Percentiles rank a stretch among this genome's conserved stretches.
Evolutionary conservation across 2,113 vertebrate species (phyloP).

Genomic region (Platysternon megacephalum): DNA sequence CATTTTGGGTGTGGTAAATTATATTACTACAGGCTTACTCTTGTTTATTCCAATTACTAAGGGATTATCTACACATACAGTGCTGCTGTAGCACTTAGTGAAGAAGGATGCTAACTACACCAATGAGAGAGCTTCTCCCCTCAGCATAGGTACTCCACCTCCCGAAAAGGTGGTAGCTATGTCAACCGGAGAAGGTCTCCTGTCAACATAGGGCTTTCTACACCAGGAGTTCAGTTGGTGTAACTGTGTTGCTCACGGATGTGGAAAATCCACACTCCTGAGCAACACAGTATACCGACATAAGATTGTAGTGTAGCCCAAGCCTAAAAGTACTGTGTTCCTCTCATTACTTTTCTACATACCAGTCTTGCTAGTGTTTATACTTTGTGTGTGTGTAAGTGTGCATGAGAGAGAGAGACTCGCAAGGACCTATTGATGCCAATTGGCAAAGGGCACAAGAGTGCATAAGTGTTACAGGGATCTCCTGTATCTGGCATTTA

Average conservation of each 20-base stretch:
- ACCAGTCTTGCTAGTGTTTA: not conserved
- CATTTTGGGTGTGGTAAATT: too few species aligned
- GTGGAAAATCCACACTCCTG: not conserved
- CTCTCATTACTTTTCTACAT: not conserved
- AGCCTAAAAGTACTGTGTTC: not conserved
- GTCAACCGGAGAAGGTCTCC: not conserved
- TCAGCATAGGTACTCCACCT: not conserved
- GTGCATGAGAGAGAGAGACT: not conserved
- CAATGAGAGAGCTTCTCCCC: not conserved
- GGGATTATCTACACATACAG: not conserved
- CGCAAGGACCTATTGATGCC: not conserved
- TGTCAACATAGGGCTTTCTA: not conserved
- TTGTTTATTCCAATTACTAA: too few species aligned
- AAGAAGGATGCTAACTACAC: not conserved
- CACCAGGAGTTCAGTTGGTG: not conserved
- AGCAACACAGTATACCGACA: not conserved
- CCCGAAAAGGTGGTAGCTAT: not conserved
- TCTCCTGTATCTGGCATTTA: not conserved
- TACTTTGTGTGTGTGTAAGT: too few species aligned
- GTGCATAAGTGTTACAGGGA: not conserved
- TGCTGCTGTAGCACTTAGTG: not conserved
- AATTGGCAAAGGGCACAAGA: not conserved
- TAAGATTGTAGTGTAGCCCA: not conserved
- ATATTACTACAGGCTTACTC: too few species aligned
- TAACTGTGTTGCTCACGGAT: too few species aligned